A percentile compares a stretch with the other conserved stretches of the same genome.
Conservation (phyloP, 1,140 invertebrate genomes). For the Drosophila subpulchrella region DNA sequence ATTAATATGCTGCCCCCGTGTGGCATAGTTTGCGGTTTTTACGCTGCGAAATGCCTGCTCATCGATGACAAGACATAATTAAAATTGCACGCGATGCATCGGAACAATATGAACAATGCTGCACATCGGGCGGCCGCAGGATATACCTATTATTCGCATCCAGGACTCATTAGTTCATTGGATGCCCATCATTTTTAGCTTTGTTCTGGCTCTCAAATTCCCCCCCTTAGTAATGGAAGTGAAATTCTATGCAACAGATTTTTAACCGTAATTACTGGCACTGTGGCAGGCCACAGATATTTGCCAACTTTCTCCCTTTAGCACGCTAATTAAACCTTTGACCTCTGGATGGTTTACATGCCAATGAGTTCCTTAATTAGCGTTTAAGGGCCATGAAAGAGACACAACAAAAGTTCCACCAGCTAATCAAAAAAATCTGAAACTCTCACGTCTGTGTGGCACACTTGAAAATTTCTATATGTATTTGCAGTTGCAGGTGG, state of each 20-base stretch:
- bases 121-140: not conserved
- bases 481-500: constrained; percentile 24
- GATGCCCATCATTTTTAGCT: not conserved
- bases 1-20: constrained; percentile 48
- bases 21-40: constrained; percentile 46
- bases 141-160: constrained; percentile 13
- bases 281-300: constrained; percentile 9
- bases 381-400: constrained; percentile 11
- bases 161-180: constrained; percentile 4
- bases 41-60: constrained; percentile 25
- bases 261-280: not conserved
- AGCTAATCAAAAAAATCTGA: constrained; percentile 20
- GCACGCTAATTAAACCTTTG: constrained; percentile 39
- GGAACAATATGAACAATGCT: constrained; percentile 17
- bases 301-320: constrained; percentile 6
- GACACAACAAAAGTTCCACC: not conserved
- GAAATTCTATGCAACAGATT: constrained; percentile 1
- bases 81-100: constrained; percentile 50
- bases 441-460: constrained; percentile 10
- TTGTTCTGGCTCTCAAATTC: not conserved
- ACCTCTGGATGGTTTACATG: constrained; percentile 36
- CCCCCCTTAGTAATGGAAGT: not conserved
- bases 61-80: constrained; percentile 62
- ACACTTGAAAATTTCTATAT: constrained; percentile 18
- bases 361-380: constrained; percentile 49